A percentile compares a stretch with the other conserved stretches of the same genome.
Evolutionary conservation across 2,113 vertebrate genomes (phyloP).

Genomic region (Chloropsis cyanopogon): DNA sequence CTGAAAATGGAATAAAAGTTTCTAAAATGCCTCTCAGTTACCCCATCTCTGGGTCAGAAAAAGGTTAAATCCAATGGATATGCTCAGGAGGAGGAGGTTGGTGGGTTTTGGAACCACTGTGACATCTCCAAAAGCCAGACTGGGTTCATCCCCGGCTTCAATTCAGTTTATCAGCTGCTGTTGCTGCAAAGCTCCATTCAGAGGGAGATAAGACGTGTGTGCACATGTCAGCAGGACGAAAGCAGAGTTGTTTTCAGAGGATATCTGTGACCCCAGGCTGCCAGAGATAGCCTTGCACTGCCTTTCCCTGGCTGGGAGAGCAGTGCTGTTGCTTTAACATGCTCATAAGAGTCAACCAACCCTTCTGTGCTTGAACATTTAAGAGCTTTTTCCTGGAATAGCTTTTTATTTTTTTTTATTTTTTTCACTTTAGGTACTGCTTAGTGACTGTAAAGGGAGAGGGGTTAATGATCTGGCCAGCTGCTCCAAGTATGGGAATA

Average conservation of each 20-base stretch:
- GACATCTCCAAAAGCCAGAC: neutral
- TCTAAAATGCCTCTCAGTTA: no score
- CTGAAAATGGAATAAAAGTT: no score
- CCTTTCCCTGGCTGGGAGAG: neutral
- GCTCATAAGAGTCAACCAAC: rapidly evolving
- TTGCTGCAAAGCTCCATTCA: neutral
- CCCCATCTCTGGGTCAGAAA: no score
- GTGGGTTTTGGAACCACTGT: neutral
- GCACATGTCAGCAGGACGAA: neutral
- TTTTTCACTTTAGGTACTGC: neutral
- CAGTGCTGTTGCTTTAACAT: neutral
- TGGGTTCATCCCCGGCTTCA: neutral
- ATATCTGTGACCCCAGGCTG: neutral
- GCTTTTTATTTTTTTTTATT: neutral
- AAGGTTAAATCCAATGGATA: no score
- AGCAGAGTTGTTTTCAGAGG: neutral
- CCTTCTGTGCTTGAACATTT: neutral
- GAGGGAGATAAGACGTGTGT: neutral
- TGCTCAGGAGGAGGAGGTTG: neutral
- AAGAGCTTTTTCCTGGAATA: neutral
- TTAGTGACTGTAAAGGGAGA: neutral
- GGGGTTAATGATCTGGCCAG: neutral
- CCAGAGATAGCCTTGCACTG: neutral
- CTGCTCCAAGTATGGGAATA: neutral
- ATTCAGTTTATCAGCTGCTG: neutral